A percentile compares a stretch with the other conserved stretches of the same genome.
These are phyloP conservation scores for Zhuqinia jingwanae DNA, from an alignment of 2,888 invertebrate species.

Conservation along the genomic window DNA sequence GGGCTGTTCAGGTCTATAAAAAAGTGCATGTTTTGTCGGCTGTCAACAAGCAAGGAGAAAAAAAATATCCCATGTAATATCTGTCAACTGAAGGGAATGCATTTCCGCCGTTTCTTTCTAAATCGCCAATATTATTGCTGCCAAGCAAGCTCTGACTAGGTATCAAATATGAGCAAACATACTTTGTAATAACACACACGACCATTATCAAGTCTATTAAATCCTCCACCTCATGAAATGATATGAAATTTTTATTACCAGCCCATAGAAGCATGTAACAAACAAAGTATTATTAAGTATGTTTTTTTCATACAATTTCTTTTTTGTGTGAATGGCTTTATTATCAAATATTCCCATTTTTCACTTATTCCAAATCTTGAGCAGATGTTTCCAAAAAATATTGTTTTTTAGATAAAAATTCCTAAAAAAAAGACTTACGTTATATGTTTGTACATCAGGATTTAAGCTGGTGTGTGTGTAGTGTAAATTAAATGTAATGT, in stretches of 20 bases:
- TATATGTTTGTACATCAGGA: no score
- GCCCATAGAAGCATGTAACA: neutral
- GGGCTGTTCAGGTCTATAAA: neutral
- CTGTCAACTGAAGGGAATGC: slow-evolving; percentile 46
- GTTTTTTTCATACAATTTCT: neutral
- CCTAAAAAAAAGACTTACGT: no score
- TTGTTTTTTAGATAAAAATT: neutral
- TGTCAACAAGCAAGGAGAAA: slow-evolving; percentile 51
- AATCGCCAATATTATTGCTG: slow-evolving; percentile 28
- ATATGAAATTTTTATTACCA: neutral
- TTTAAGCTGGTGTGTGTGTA: neutral
- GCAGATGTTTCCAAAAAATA: slow-evolving; percentile 25
- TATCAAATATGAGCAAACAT: no score
- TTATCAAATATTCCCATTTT: neutral
- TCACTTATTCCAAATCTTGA: neutral
- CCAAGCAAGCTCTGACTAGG: no score
- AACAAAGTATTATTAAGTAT: no score
- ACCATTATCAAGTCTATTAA: slow-evolving; percentile 45
- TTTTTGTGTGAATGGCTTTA: neutral
- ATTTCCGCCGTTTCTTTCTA: neutral
- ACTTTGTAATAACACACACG: neutral
- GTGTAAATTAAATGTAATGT: slow-evolving; percentile 3
- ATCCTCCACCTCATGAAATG: slow-evolving; percentile 14
- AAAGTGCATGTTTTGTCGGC: slow-evolving; percentile 49
- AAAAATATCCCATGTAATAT: slow-evolving; percentile 56